A percentile compares a stretch with the other conserved stretches of the same genome.
Conservation (phyloP, 2,888 invertebrate species). For the Nesidiocoris tenuis region DNA sequence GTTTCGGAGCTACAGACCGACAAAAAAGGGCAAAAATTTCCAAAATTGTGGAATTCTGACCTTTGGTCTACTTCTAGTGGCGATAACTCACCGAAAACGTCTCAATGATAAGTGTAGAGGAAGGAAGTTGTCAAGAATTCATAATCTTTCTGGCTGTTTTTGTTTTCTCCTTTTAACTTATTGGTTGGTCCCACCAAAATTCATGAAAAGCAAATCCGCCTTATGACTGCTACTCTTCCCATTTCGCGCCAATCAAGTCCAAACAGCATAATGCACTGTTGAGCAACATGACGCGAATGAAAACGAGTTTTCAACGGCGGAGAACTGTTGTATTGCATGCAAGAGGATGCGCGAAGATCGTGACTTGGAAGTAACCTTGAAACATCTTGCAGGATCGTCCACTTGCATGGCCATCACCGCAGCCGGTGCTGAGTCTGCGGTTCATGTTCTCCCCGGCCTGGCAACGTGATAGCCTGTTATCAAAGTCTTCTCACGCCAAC, state of each 20-base stretch:
- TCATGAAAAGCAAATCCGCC: no score
- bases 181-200: no score
- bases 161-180: no score
- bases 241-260: not conserved
- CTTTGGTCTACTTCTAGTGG: no score
- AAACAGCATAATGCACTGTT: not conserved
- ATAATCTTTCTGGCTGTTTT: no score
- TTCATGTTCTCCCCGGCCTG: not conserved
- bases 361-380: conserved; percentile 19
- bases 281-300: not conserved
- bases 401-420: conserved; percentile 2
- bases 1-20: no score
- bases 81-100: no score
- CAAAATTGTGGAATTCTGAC: no score
- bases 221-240: no score
- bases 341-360: conserved; percentile 10
- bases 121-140: no score
- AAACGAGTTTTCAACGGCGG: not conserved
- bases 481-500: not conserved
- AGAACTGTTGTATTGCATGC: not conserved
- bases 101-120: no score
- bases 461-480: not conserved
- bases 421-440: not conserved
- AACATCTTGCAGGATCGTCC: conserved; percentile 1
- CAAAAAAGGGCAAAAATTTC: no score